A percentile compares a stretch with the other conserved stretches of the same genome.
phyloP scores from a whole-genome alignment of 1,140 invertebrate genomes.

The Alviniconcha marisindica region DNA sequence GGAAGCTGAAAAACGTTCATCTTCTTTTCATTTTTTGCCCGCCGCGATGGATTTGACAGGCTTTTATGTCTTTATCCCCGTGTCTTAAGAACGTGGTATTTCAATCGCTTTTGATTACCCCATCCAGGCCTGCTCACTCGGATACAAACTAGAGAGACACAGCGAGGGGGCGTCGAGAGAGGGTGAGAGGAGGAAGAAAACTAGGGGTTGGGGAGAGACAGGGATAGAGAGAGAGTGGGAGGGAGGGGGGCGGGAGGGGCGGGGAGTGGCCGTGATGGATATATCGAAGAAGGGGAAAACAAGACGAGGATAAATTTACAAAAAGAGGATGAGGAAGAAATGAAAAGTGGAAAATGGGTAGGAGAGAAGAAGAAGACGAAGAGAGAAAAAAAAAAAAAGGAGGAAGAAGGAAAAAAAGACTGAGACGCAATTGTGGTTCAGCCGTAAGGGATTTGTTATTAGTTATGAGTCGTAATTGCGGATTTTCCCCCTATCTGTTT shows the following conservation, averaged over 20 bases:
- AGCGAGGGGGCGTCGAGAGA: neutral
- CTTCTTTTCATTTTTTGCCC: neutral
- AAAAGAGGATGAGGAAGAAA: neutral
- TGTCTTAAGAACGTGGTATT: constrained; percentile 21
- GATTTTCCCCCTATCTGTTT: constrained; percentile 22
- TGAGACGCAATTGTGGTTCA: constrained; percentile 10
- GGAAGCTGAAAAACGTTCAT: constrained; percentile 32
- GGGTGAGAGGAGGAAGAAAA: neutral
- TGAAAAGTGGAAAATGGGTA: neutral
- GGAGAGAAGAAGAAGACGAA: neutral
- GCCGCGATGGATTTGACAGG: constrained; percentile 21
- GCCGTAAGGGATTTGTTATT: constrained; percentile 7
- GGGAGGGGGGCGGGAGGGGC: neutral
- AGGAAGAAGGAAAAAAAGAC: neutral
- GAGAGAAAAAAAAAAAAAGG: neutral
- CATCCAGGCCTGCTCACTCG: too few species aligned
- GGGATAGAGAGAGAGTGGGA: neutral
- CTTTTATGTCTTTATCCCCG: constrained; percentile 35
- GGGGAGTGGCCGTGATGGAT: too few species aligned
- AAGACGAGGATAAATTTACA: too few species aligned
- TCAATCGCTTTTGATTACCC: constrained; percentile 30
- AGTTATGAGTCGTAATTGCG: constrained; percentile 11
- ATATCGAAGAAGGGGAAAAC: too few species aligned
- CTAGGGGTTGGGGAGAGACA: neutral
- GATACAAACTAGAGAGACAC: neutral